A percentile compares a stretch with the other conserved stretches of the same genome.
phyloP scores from a whole-genome alignment of 2,888 invertebrate genomes.

The Malthinus seriepunctatus region DNA sequence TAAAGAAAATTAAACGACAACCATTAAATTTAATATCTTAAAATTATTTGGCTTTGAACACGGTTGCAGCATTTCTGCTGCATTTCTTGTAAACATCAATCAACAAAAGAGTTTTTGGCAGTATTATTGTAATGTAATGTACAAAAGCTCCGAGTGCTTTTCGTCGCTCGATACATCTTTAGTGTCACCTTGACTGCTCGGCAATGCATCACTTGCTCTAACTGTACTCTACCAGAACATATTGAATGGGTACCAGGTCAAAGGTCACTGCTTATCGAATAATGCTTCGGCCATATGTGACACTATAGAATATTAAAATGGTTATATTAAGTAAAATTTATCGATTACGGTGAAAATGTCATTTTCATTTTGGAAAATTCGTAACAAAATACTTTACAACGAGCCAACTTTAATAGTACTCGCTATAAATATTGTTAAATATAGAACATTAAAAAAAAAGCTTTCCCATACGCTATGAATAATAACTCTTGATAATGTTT shows the following conservation, averaged over 20 bases:
- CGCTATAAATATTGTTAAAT: too few relatives aligned
- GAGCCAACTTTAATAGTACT: too few relatives aligned
- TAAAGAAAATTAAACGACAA: conserved; percentile 19
- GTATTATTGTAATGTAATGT: conserved; percentile 30
- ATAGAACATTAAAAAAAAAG: too few relatives aligned
- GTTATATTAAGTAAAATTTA: conserved; percentile 12
- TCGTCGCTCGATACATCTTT: conserved; percentile 42
- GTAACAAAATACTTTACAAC: too few relatives aligned
- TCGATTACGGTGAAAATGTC: too few relatives aligned
- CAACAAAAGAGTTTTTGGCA: conserved; percentile 34
- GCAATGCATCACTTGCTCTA: conserved; percentile 45
- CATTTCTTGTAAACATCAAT: conserved; percentile 43
- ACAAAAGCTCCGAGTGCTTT: conserved; percentile 18
- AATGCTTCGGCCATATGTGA: conserved; percentile 10
- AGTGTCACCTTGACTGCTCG: conserved; percentile 46
- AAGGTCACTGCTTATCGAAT: conserved; percentile 20
- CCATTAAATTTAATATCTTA: conserved; percentile 22
- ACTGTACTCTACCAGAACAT: conserved; percentile 15
- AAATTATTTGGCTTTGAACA: conserved; percentile 11
- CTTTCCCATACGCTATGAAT: too few relatives aligned
- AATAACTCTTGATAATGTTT: too few relatives aligned
- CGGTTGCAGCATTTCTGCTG: conserved; percentile 22
- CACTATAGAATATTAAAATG: conserved; percentile 14
- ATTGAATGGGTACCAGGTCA: conserved; percentile 20
- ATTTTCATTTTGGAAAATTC: too few relatives aligned